phyloP scores from a whole-genome alignment of 2,797 vertebrate species.

The Erpetoichthys calabaricus region DNA sequence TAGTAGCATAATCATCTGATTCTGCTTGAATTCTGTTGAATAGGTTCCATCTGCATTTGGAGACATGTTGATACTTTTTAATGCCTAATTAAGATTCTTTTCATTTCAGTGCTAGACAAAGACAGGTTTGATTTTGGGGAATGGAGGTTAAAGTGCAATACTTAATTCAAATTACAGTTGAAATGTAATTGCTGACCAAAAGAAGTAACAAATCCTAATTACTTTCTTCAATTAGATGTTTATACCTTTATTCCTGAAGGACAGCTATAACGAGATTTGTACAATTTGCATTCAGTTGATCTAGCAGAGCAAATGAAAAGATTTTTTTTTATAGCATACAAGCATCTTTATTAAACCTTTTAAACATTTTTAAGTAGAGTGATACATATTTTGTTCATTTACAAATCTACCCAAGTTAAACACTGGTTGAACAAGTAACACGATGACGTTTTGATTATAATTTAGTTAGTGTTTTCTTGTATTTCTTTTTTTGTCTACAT shows the following conservation, averaged over 20 bases:
- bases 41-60: neutral
- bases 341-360: no score
- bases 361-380: no score
- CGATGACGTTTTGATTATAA: no score
- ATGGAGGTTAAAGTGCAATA: slow-evolving; percentile 55
- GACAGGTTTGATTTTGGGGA: neutral
- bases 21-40: neutral
- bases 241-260: slow-evolving; percentile 71
- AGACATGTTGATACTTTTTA: neutral
- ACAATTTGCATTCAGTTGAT: slow-evolving; percentile 40
- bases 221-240: slow-evolving; percentile 75
- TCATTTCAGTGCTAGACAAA: neutral
- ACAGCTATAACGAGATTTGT: slow-evolving; percentile 68
- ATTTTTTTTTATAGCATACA: no score
- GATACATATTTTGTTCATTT: no score
- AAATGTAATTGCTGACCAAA: slow-evolving; percentile 75
- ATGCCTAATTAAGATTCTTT: neutral
- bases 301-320: neutral
- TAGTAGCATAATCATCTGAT: neutral
- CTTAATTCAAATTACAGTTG: slow-evolving; percentile 71
- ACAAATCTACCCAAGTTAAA: no score
- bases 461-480: no score
- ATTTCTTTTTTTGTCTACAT: no score
- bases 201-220: slow-evolving; percentile 77
- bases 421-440: no score